Conservation (phyloP, 2,113 vertebrate species). For the Sinosuthora webbiana region DNA sequence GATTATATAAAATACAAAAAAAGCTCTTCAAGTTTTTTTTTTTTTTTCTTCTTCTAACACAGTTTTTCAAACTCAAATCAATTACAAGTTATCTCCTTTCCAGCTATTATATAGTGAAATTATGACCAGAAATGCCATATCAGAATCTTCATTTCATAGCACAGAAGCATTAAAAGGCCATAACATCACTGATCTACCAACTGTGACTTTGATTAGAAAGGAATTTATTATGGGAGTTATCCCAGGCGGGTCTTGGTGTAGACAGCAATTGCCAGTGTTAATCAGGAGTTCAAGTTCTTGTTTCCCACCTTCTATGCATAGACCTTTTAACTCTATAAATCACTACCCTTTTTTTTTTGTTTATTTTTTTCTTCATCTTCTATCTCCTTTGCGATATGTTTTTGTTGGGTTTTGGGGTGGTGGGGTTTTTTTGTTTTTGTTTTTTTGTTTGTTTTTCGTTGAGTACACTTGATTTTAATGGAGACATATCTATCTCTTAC, state of each 20-base stretch:
- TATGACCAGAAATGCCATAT: neutral
- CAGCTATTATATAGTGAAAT: neutral
- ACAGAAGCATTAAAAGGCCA: neutral
- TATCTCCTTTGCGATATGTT: neutral
- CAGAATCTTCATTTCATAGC: neutral
- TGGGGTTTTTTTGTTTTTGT: no score
- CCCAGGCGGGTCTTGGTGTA: neutral
- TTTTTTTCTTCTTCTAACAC: neutral
- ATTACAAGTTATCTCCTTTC: neutral
- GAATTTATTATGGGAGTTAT: neutral
- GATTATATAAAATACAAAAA: neutral
- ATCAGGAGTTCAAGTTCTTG: neutral
- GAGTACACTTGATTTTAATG: neutral
- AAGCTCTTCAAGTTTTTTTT: neutral
- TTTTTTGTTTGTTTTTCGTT: neutral
- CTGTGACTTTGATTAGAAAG: neutral
- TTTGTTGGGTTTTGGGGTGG: neutral
- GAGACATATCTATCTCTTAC: neutral
- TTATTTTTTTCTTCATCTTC: neutral
- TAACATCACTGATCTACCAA: neutral
- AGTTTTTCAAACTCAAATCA: neutral
- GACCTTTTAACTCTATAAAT: neutral
- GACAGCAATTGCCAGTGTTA: neutral
- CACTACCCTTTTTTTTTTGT: neutral
- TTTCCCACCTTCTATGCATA: neutral